Evolutionary conservation across 2,797 vertebrate genomes (phyloP).

Genomic region (Urosaurus nigricauda): DNA sequence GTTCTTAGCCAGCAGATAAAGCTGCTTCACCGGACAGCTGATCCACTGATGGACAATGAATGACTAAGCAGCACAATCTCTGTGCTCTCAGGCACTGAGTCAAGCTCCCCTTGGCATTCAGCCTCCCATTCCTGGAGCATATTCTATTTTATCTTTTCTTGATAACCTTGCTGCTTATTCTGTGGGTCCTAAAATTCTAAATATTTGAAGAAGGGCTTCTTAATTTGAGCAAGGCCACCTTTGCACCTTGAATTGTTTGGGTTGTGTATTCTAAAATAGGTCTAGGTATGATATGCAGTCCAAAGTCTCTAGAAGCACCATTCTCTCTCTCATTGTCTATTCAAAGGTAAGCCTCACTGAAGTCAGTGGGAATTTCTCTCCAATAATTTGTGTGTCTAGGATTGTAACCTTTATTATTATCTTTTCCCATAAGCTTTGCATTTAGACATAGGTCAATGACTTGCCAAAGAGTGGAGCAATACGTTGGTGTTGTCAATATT

Average conservation of each 20-base stretch:
- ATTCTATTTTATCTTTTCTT: neutral
- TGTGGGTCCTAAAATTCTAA: neutral
- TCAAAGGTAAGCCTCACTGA: neutral
- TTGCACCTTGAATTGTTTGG: neutral
- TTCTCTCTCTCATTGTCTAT: neutral
- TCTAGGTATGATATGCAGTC: neutral
- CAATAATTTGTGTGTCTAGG: neutral
- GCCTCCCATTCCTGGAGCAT: neutral
- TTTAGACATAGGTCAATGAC: neutral
- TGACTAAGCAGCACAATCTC: constrained; percentile 16
- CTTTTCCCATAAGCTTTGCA: neutral
- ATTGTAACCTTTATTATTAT: neutral
- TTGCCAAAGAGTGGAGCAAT: neutral
- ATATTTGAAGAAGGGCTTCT: neutral
- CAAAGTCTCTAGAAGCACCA: neutral
- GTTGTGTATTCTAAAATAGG: neutral
- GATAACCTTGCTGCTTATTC: constrained; percentile 9
- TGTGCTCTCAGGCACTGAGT: neutral
- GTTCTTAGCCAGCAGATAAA: constrained; percentile 19
- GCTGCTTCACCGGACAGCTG: constrained; percentile 31
- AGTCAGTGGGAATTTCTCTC: neutral
- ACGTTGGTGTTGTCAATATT: neutral
- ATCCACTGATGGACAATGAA: neutral
- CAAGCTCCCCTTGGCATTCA: neutral
- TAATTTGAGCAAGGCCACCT: neutral